A percentile compares a stretch with the other conserved stretches of the same genome.
Evolutionary conservation across 2,797 vertebrate genomes (phyloP).

Genomic region (Eulemur mongoz): DNA sequence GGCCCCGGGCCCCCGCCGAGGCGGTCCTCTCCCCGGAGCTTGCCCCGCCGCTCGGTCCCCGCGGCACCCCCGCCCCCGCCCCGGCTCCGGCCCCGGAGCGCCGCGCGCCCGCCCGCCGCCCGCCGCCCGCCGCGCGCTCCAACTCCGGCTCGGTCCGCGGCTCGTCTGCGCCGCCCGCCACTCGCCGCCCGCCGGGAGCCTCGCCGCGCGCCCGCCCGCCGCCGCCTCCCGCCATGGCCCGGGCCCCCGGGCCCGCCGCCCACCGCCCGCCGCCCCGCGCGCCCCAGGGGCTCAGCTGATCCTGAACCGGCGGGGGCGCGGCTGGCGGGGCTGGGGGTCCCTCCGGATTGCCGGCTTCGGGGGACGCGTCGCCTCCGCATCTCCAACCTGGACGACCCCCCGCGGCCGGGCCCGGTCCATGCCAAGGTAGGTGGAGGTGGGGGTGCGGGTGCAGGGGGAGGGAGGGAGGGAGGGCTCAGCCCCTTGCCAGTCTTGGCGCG

Average conservation of each 20-base stretch:
- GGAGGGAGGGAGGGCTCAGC: conserved; percentile 45
- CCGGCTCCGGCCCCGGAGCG: conserved; percentile 53
- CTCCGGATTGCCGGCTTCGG: conserved; percentile 50
- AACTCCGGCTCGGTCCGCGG: conserved; percentile 64
- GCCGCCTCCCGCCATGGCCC: conserved; percentile 52
- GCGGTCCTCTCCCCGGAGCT: not conserved
- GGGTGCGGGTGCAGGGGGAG: not conserved
- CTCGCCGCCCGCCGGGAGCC: conserved; percentile 14
- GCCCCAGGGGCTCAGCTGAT: conserved; percentile 84
- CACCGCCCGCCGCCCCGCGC: conserved; percentile 77
- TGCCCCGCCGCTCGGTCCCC: conserved; percentile 45
- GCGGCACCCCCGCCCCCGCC: conserved; percentile 69
- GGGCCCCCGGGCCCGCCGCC: conserved; percentile 74
- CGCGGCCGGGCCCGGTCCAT: conserved; percentile 84
- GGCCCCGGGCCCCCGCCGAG: not conserved
- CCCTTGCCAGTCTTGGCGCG: conserved; percentile 65
- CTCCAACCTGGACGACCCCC: conserved; percentile 70
- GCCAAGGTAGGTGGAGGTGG: conserved; percentile 86
- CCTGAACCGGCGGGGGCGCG: conserved; percentile 67
- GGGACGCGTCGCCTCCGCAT: conserved; percentile 71
- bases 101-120: conserved; percentile 59
- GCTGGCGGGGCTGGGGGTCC: conserved; percentile 25
- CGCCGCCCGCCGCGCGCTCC: conserved; percentile 66
- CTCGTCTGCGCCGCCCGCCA: not conserved
- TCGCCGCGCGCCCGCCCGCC: not conserved